phyloP scores from a whole-genome alignment of 2,113 vertebrate genomes.

The Thymallus thymallus region DNA sequence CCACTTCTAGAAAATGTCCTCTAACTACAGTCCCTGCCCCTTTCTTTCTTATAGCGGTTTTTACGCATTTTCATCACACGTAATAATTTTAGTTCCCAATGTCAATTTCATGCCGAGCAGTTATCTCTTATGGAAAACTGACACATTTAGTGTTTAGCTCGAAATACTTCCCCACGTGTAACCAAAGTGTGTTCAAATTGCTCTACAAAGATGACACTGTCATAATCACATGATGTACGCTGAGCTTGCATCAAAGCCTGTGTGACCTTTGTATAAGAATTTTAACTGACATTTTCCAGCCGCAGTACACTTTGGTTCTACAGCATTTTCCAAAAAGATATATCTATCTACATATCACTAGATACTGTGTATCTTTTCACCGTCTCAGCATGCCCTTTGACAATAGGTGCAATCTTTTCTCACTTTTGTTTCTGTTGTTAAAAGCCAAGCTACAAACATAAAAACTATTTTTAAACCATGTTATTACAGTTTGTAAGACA shows the following conservation, averaged over 20 bases:
- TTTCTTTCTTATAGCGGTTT: no score
- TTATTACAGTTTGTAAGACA: background rate
- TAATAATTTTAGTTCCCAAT: no score
- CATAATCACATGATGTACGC: conserved; percentile 1
- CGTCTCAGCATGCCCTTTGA: background rate
- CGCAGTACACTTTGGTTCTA: background rate
- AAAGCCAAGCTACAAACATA: background rate
- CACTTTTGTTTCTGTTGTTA: background rate
- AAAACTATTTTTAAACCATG: background rate
- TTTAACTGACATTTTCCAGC: background rate
- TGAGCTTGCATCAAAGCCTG: background rate
- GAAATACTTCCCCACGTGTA: background rate
- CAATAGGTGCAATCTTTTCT: background rate
- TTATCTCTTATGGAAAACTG: background rate
- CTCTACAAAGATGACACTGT: conserved; percentile 4
- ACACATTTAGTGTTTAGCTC: background rate
- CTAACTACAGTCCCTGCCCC: no score
- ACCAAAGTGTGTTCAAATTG: background rate
- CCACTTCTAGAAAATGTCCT: background rate
- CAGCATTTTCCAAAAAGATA: background rate
- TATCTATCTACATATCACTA: background rate
- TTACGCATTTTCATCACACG: no score
- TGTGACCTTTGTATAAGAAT: background rate
- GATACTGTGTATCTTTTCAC: background rate
- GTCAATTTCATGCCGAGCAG: background rate